Percentiles rank a stretch among this genome's conserved stretches.
Conservation (phyloP, 2,888 invertebrate genomes). For the Tubiluchus corallicola region DNA sequence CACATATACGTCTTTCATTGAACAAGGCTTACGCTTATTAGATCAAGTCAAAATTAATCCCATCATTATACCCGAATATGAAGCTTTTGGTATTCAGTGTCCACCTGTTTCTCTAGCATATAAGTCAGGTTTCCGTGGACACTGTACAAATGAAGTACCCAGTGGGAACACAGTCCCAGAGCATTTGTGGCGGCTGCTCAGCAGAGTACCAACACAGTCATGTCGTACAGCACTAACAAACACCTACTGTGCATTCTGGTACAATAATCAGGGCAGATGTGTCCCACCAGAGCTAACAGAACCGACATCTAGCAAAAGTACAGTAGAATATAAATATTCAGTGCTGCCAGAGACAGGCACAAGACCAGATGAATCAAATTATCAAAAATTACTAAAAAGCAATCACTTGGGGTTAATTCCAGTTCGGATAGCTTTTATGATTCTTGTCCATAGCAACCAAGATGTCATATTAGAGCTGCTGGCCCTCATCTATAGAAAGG, state of each 20-base stretch:
- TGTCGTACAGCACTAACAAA: background rate
- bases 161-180: too few relatives aligned
- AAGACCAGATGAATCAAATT: too few relatives aligned
- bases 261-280: background rate
- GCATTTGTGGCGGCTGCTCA: background rate
- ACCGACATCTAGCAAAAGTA: background rate
- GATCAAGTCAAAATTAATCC: background rate
- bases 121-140: too few relatives aligned
- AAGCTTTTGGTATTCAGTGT: background rate
- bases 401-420: background rate
- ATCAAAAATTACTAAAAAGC: background rate
- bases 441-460: background rate
- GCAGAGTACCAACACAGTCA: background rate
- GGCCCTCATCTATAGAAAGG: background rate
- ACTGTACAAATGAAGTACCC: too few relatives aligned
- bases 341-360: background rate
- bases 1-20: background rate
- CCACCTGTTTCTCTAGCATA: too few relatives aligned
- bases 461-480: background rate
- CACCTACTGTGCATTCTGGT: constrained; percentile 3
- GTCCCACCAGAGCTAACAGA: background rate
- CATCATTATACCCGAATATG: background rate
- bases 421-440: background rate
- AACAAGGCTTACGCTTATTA: background rate
- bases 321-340: background rate